Conservation (phyloP, 2,888 invertebrate genomes). For the Dinocampus coccinellae region DNA sequence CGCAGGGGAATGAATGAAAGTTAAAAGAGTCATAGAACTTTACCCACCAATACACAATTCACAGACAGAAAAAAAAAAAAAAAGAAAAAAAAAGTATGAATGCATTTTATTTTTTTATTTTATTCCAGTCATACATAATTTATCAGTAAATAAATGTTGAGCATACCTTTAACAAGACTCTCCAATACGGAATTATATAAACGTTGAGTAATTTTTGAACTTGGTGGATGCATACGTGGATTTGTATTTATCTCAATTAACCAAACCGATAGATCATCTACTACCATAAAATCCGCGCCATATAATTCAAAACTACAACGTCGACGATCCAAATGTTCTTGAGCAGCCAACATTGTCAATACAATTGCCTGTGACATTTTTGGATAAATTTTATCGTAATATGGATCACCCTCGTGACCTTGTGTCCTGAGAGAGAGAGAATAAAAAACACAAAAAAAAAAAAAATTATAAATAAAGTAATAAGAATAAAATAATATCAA, state of each 20-base stretch:
- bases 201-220: constrained; percentile 85
- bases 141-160: constrained; percentile 1
- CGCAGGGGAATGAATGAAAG: not conserved
- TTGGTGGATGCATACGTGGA: constrained; percentile 83
- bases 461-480: not conserved
- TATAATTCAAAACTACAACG: constrained; percentile 87
- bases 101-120: no score
- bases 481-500: no score
- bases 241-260: constrained; percentile 93
- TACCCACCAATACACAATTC: not conserved
- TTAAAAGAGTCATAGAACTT: constrained; percentile 7
- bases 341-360: constrained; percentile 83
- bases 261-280: constrained; percentile 88
- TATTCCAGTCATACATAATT: not conserved
- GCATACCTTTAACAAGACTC: constrained; percentile 87
- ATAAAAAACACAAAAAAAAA: not conserved
- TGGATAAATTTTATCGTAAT: constrained; percentile 80
- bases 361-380: constrained; percentile 88
- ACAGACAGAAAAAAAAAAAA: no score
- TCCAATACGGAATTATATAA: constrained; percentile 86
- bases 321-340: constrained; percentile 78
- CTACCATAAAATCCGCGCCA: constrained; percentile 93
- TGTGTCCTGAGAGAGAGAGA: constrained; percentile 67
- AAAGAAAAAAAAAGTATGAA: no score
- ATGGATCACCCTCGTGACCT: constrained; percentile 74